Base-by-base conservation (phyloP, 2,888 invertebrate species). In the Calliopum simillimum region DNA sequence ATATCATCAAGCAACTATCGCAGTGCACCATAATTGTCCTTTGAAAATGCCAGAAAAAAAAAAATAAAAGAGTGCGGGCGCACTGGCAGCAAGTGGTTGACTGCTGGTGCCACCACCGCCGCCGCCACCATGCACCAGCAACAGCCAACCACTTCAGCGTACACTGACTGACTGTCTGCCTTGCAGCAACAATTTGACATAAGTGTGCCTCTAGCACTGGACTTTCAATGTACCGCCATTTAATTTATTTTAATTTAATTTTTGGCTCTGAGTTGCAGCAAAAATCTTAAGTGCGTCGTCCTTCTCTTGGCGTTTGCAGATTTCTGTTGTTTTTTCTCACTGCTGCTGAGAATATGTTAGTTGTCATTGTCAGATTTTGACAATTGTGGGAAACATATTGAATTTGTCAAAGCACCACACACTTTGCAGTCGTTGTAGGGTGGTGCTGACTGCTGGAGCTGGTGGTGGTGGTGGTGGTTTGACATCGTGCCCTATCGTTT, bases 311-410 rank as follows among this genome's bases (percentile, higher is more conserved):
- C 41, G 67, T 59, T 67, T 67, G 67, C 67, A 41, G 59, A 67
- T 67, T 67, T 59, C 33, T 13, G 4, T 16, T 47, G 14, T 33
- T 33, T 8, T 33, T 33, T 33, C 14, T 25, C 14, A 12, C 41
- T 25, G 4, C 19, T 51, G 13, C 46, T 56, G 46, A 16, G 19
- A 59, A 59, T 67, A 67, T 67, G 58, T 67, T 67, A 41, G 67
- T 49, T 44, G 67, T 67, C 67, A 67, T 49, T 67, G 49, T 46
- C 67, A 59, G 67, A 58, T n/a, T 33, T 46, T 67, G 67, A 67
- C 67, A 67, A 67, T 58, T 67, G 67, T 67, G 67, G 67, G 67
- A 67, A 67, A 33, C 67, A 67, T 67, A 67, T 67, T 67, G 67
- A 59, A 41, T 44, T 19, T 59, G 67, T 67, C 67, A 67, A 33